These are phyloP conservation scores for Semotilus atromaculatus DNA, from an alignment of 2,797 vertebrate species.

Conservation along the genomic window DNA sequence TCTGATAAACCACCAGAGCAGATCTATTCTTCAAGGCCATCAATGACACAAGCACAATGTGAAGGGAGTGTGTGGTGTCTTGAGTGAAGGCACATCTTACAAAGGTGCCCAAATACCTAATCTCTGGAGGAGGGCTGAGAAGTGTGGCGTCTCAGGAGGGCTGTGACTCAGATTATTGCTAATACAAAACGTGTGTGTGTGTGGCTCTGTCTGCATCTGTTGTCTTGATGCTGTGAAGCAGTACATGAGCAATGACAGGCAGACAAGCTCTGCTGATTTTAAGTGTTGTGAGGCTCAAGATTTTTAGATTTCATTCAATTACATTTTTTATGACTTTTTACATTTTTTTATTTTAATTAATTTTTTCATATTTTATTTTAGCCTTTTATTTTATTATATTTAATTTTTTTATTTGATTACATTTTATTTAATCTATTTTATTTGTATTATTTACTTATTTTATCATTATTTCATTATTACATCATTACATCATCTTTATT, in stretches of 20 bases:
- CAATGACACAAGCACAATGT: constrained; percentile 8
- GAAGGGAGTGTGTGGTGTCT: not conserved
- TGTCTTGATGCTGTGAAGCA: constrained; percentile 7
- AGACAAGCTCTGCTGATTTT: not conserved
- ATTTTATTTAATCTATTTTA: not conserved
- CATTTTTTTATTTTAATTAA: too few species aligned
- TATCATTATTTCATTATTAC: not conserved
- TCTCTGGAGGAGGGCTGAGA: not conserved
- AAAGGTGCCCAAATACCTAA: not conserved
- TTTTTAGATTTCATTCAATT: not conserved
- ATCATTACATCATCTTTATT: not conserved
- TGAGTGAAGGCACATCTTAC: constrained; percentile 8
- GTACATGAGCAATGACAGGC: not conserved
- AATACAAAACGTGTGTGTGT: not conserved
- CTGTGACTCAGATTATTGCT: not conserved
- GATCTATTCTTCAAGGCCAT: constrained; percentile 9
- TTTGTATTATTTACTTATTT: not conserved
- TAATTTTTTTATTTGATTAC: too few species aligned
- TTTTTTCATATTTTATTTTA: too few species aligned
- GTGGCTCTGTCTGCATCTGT: not conserved
- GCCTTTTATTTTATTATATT: too few species aligned
- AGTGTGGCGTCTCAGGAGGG: not conserved
- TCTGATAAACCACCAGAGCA: constrained; percentile 10
- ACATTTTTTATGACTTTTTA: too few species aligned
- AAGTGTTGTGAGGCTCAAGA: not conserved